Evolutionary conservation across 1,140 invertebrate genomes (phyloP), one percentile per base, ranked within the genome.

Genomic region (Agrypnia vestita): DNA sequence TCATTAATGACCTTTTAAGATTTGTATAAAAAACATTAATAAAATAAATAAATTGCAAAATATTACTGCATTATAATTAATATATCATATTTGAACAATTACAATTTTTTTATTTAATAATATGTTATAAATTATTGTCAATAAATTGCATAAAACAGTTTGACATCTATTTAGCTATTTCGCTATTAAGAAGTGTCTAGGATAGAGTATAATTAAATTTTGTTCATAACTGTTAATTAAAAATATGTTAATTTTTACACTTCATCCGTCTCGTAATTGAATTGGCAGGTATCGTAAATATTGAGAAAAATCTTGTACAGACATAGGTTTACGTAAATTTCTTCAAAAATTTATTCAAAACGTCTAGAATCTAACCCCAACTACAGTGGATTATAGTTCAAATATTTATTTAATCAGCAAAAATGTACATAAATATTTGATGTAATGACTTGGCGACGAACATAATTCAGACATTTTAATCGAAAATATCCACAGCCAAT

Each of bases 381-480:
- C 25, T 64, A 13, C 6, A 64, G n/a, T 64, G 13, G 61, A 10
- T 21, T 6, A 64, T 12, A 35, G 35, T 64, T 25, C 35, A 64
- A 64, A 64, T 64, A 21, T 21, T 64, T 43, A 15, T 51, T 13
- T 64, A 25, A 25, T 64, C n/a, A 64, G 8, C 11, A 13, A 3
- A 9, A 4, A 51, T 13, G 3, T 12, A 13, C 49, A 13, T 51
- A 51, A 51, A 51, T 15, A 13, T 12, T 51, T 51, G 49, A 51
- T 13, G n/a, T 51, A 51, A 51, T 51, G 11, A 51, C 49, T 35
- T 43, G 4, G 25, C 19, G 35, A 3, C 35, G 13, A 64, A 13
- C 61, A 64, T 64, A 35, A 64, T 43, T 64, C 21, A 64, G 25
- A 25, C 61, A 13, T 15, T 13, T 64, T 64, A 64, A 64, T 43